Evolutionary conservation across 2,113 vertebrate genomes (phyloP), one percentile per base, ranked within the genome.

Genomic region (Paradisaea rubra): DNA sequence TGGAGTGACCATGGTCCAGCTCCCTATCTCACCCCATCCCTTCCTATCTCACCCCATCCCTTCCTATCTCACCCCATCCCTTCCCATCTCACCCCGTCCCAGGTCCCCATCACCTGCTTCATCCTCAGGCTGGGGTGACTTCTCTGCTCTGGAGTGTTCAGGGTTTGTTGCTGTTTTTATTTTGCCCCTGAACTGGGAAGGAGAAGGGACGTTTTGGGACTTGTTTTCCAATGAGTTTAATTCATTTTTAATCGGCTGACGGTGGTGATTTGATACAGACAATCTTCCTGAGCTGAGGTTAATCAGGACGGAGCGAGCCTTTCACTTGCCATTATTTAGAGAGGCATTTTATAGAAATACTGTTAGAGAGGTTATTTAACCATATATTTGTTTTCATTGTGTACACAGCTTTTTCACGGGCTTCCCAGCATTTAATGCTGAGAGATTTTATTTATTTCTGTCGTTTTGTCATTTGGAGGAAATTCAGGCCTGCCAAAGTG

Each of bases 201-300:
- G 68, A 73, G 56, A 80, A 12, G 41, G n/a, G 30, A 25, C 19
- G 64, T 83, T 94, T 82, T 28, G 85, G 88, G 93, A 95, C 95
- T 88, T 94, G 95, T 91, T 96, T 96, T 93, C 95, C 13, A 4
- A 91, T 97, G 23, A 22, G 95, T 96, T 97, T 97, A 97, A 98
- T 98, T 97, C 94, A 96, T 98, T 98, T 98, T 98, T 97, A 98
- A 98, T 98, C 93, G 69, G 95, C 96, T 91, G 96, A 95, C 3
- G 6, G 77, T 85, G 85, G 97, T 94, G 96, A 96, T 97, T 97
- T 97, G 96, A 96, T 97, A 96, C 89, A 97, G 96, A 97, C 96
- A 96, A 96, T 98, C 96, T 97, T 97, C 92, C 96, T 89, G 82
- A 89, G 23, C 91, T n/a, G 93, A 49, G 49, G 96, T 97, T 98